Conservation (phyloP, 2,797 vertebrate species). For the Orestias chungarensis region DNA sequence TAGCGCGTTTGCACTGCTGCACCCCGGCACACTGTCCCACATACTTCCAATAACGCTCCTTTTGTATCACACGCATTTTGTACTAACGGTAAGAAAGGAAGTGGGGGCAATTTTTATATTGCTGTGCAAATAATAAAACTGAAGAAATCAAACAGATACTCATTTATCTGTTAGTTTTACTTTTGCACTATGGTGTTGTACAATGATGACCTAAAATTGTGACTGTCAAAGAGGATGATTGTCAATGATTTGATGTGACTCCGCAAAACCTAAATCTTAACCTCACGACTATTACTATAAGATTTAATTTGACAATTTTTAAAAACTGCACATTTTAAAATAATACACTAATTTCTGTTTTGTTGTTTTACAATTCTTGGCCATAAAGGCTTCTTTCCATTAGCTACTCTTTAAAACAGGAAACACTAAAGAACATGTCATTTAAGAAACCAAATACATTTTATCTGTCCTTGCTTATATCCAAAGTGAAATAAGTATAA, state of each 20-base stretch:
- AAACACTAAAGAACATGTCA: not conserved
- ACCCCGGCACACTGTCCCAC: conserved; percentile 41
- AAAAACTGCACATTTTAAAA: not conserved
- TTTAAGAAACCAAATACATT: not conserved
- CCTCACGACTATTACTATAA: not conserved
- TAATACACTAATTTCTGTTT: not conserved
- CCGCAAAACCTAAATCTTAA: not conserved
- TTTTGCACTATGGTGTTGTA: not conserved
- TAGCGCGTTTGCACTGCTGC: conserved; percentile 61
- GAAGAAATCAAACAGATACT: conserved; percentile 30
- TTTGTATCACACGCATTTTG: conserved; percentile 78
- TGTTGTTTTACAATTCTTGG: not conserved
- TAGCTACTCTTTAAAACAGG: not conserved
- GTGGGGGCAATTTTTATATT: conserved; percentile 59
- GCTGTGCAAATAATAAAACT: conserved; percentile 73
- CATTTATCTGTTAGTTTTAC: not conserved
- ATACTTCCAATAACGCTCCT: conserved; percentile 51
- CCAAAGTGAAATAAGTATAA: not conserved
- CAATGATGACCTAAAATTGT: not conserved
- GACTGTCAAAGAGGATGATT: not conserved
- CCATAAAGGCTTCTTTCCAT: not conserved
- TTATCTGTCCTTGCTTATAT: not conserved
- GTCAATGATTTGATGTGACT: not conserved
- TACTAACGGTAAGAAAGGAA: conserved; percentile 73
- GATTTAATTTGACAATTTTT: not conserved